Percentiles rank a stretch among this genome's conserved stretches.
Evolutionary conservation across 2,113 vertebrate genomes (phyloP).

Genomic region (Benitochromis conjunctus): DNA sequence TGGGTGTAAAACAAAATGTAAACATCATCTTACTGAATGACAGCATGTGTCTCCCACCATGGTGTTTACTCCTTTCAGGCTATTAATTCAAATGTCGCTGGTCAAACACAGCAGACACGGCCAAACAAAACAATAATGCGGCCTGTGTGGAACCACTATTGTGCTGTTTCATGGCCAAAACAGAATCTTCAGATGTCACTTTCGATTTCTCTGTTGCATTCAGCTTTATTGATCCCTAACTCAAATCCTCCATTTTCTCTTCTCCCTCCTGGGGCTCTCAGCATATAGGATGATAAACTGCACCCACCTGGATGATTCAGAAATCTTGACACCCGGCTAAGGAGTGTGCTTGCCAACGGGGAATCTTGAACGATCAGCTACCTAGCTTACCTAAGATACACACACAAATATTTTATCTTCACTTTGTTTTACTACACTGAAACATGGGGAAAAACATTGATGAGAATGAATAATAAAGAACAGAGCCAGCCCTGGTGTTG

Average conservation of each 20-base stretch:
- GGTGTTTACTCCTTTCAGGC: slow-evolving; percentile 9
- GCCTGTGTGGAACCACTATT: slow-evolving; percentile 1
- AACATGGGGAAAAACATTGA: neutral
- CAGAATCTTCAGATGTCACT: slow-evolving; percentile 14
- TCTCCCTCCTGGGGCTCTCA: slow-evolving; percentile 7
- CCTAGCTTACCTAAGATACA: neutral
- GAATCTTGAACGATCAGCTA: neutral
- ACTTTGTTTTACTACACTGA: neutral
- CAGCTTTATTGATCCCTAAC: slow-evolving; percentile 31
- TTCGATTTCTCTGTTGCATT: slow-evolving; percentile 5
- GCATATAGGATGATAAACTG: slow-evolving; percentile 23
- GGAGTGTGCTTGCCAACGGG: neutral
- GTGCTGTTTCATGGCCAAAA: neutral
- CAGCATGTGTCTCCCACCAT: slow-evolving; percentile 7
- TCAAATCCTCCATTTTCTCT: slow-evolving; percentile 5
- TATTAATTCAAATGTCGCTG: slow-evolving; percentile 7
- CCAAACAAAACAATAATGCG: slow-evolving; percentile 28
- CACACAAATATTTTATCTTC: neutral
- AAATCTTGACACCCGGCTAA: slow-evolving; percentile 11
- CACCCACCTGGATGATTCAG: slow-evolving; percentile 29
- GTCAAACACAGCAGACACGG: slow-evolving; percentile 6
- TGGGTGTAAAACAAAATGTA: slow-evolving; percentile 1
- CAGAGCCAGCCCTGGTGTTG: slow-evolving; percentile 1
- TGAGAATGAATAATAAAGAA: slow-evolving; percentile 11
- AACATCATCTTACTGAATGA: slow-evolving; percentile 49